phyloP scores from a whole-genome alignment of 1,140 invertebrate genomes.

The Drosophila ogumai region DNA sequence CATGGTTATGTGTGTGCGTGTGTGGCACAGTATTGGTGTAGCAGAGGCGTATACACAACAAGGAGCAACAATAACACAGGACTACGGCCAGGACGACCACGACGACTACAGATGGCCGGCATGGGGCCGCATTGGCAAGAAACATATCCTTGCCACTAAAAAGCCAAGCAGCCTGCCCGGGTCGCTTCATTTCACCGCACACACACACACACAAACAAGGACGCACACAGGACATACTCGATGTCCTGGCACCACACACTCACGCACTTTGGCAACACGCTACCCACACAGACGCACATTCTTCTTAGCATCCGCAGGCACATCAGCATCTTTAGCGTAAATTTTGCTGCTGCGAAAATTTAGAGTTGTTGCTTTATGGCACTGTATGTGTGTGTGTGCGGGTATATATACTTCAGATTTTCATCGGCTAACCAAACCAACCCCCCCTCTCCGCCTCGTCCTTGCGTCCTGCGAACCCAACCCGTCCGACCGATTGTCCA shows the following conservation, averaged over 20 bases:
- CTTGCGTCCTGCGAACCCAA: constrained; percentile 32
- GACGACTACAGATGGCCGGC: constrained; percentile 42
- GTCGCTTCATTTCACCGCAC: constrained; percentile 52
- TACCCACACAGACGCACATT: constrained; percentile 45
- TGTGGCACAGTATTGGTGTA: constrained; percentile 5
- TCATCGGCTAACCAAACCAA: constrained; percentile 50
- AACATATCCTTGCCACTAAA: constrained; percentile 51
- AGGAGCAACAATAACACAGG: constrained; percentile 53
- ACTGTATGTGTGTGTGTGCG: constrained; percentile 23
- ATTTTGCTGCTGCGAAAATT: constrained; percentile 79
- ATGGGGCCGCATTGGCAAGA: constrained; percentile 48
- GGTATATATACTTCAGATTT: constrained; percentile 77
- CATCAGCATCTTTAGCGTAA: constrained; percentile 74
- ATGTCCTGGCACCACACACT: constrained; percentile 26
- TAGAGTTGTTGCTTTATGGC: constrained; percentile 77
- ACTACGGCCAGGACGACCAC: constrained; percentile 25
- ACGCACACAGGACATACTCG: constrained; percentile 10
- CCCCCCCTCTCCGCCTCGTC: constrained; percentile 3
- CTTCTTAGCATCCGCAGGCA: constrained; percentile 61
- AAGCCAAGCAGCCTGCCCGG: constrained; percentile 58
- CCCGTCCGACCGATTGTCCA: constrained; percentile 45
- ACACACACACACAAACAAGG: constrained; percentile 7
- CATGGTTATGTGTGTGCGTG: background rate
- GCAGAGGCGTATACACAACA: constrained; percentile 41
- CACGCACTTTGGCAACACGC: constrained; percentile 16